These are phyloP conservation scores for Epistrophe eligans DNA, from an alignment of 2,888 invertebrate species.

Conservation along the genomic window DNA sequence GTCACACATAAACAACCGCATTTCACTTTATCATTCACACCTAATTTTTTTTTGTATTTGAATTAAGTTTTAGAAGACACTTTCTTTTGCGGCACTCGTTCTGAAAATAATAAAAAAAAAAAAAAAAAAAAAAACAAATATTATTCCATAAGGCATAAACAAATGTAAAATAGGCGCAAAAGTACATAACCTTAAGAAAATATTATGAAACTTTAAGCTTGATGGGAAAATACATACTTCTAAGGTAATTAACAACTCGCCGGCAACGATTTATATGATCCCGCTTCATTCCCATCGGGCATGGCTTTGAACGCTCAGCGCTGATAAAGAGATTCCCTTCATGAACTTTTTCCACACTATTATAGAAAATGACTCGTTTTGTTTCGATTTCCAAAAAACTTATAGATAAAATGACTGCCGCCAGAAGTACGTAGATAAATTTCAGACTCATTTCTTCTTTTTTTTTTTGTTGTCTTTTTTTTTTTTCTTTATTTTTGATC, in stretches of 20 bases:
- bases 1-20: neutral
- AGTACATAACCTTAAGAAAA: neutral
- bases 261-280: conserved; percentile 81
- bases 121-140: neutral
- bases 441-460: conserved; percentile 25
- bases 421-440: conserved; percentile 57
- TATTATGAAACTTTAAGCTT: neutral
- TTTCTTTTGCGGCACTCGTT: neutral
- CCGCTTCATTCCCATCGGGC: conserved; percentile 79
- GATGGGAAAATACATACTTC: conserved; percentile 70
- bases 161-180: neutral
- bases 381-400: conserved; percentile 65
- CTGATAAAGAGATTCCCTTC: conserved; percentile 79
- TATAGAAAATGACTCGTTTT: conserved; percentile 80
- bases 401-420: conserved; percentile 75
- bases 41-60: neutral
- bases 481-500: no score
- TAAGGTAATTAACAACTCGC: conserved; percentile 78
- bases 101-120: neutral
- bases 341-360: conserved; percentile 75
- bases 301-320: conserved; percentile 77
- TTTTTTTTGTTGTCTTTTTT: no score
- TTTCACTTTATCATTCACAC: conserved; percentile 18
- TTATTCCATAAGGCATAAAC: neutral
- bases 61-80: neutral